Conservation (phyloP, 1,140 invertebrate genomes). For the Plutomurus gul region DNA sequence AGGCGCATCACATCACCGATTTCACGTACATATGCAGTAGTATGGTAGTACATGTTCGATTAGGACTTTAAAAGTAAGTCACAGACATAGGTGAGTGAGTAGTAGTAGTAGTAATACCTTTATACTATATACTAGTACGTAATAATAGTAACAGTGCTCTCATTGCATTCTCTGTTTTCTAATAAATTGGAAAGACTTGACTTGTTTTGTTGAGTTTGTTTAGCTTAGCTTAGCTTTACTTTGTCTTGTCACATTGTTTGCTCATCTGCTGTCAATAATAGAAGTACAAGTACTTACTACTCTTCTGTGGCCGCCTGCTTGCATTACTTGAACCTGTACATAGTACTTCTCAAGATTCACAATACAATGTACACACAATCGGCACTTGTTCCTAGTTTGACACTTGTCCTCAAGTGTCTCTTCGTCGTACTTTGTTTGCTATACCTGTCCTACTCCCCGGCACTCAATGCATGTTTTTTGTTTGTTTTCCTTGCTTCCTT, state of each 20-base stretch:
- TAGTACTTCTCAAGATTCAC: too few relatives aligned
- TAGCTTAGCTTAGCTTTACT: neutral
- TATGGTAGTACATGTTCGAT: too few relatives aligned
- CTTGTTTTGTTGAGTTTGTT: neutral
- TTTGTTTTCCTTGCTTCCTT: too few relatives aligned
- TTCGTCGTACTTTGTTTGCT: neutral
- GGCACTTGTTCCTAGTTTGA: neutral
- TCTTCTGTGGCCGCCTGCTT: too few relatives aligned
- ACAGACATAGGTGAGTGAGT: too few relatives aligned
- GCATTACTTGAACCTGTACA: too few relatives aligned
- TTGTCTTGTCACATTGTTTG: neutral
- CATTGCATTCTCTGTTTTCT: neutral
- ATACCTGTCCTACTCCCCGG: neutral
- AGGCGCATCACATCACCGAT: too few relatives aligned
- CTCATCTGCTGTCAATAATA: slow-evolving; percentile 18
- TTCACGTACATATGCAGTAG: too few relatives aligned
- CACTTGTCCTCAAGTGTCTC: neutral
- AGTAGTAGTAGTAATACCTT: too few relatives aligned
- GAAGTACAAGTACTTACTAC: too few relatives aligned
- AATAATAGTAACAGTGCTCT: neutral
- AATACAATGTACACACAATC: slow-evolving; percentile 4
- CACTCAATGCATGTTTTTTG: neutral
- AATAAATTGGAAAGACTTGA: neutral
- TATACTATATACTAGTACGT: neutral
- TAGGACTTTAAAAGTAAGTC: too few relatives aligned